Percentiles rank a stretch among this genome's conserved stretches.
phyloP scores from a whole-genome alignment of 2,888 invertebrate species.

The Mimachlamys varia region DNA sequence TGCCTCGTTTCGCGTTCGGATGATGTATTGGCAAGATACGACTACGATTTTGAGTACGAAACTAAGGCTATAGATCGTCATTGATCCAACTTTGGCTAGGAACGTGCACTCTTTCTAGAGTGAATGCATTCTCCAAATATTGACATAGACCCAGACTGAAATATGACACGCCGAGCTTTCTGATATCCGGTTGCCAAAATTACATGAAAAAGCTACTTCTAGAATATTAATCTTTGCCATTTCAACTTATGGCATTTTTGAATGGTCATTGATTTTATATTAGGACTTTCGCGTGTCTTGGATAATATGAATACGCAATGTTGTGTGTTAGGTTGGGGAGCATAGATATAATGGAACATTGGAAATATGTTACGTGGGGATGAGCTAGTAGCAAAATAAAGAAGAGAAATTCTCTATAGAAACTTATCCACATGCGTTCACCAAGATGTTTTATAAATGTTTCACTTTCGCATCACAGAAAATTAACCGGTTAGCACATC shows the following conservation, averaged over 20 bases:
- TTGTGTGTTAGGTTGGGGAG: too few species aligned
- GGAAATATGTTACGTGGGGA: too few species aligned
- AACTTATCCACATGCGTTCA: too few species aligned
- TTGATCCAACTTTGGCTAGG: not conserved
- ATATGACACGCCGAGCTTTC: not conserved
- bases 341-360: too few species aligned
- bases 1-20: not conserved
- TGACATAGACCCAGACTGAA: not conserved
- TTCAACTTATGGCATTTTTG: not conserved
- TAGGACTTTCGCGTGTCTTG: too few species aligned
- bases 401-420: too few species aligned
- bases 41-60: not conserved
- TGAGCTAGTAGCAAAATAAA: too few species aligned
- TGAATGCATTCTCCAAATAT: not conserved
- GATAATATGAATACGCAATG: too few species aligned
- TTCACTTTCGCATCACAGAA: too few species aligned
- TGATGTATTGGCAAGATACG: conserved; percentile 26
- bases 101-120: not conserved
- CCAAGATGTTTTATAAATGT: too few species aligned
- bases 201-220: not conserved
- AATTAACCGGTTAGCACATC: too few species aligned
- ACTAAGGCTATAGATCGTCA: not conserved
- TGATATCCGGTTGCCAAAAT: not conserved
- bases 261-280: too few species aligned
- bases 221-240: not conserved